Evolutionary conservation across 2,113 vertebrate species (phyloP), one percentile per base, ranked within the genome.

Genomic region (Proteles cristata): DNA sequence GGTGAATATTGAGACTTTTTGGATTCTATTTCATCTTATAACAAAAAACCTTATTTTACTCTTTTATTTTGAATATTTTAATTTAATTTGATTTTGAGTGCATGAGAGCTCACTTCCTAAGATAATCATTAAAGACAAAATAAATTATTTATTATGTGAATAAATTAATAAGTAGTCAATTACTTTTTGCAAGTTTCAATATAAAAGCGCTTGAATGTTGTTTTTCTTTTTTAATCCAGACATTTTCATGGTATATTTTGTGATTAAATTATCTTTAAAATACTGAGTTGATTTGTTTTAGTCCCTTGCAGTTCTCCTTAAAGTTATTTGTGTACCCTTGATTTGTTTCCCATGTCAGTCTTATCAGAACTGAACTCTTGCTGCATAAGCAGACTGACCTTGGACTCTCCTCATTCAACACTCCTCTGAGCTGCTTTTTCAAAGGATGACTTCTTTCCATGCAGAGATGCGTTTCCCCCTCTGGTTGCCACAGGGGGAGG

Each of bases 21-120:
- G 28, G 9, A 58, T 21, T 92, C 92, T 86, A 8, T 82, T 92
- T 85, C 92, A 4, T 58, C 53, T 88, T 83, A 55, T 73, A 94
- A 73, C 6, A 58, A 91, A 82, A 15, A 88, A 15, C 6, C 35
- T 71, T 16, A 11, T 66, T 90, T 84, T 83, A 23, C 39, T 82
- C 14, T 45, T 50, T 74, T 63, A 39, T 77, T 88, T 88, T 87
- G 45, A 87, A 45, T 89, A 50, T 84, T 96, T 94, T 93, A 28
- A 68, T 92, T 90, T 68, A 68, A 69, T 61, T 65, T 80, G 58
- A 81, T 61, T 65, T 82, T 11, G 94, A 85, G 9, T 90, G 1
- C 21, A 39, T 31, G 68, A 87, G 33, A 73, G 21, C 5, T 69
- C 16, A 61, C 23, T 90, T 93, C 68, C 31, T 39, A 68, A 89